phyloP scores from a whole-genome alignment of 2,113 vertebrate species.

The Todiramphus chloris region DNA sequence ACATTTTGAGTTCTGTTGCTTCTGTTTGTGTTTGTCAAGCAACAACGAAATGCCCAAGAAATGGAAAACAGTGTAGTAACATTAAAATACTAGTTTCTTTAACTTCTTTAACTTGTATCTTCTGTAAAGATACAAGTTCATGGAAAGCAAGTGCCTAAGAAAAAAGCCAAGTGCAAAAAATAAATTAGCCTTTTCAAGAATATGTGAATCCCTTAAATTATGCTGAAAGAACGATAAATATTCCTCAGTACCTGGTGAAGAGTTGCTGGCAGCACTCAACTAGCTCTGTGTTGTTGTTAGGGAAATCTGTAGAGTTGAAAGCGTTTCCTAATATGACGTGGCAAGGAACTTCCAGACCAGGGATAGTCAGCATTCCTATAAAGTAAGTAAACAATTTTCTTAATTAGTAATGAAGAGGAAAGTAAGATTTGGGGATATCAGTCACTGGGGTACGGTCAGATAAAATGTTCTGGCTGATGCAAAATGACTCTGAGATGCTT shows the following conservation, averaged over 20 bases:
- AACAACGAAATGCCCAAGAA: neutral
- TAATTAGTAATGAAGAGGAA: neutral
- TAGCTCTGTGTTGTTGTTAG: slow-evolving; percentile 65
- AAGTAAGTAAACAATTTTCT: slow-evolving; percentile 22
- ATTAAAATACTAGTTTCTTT: neutral
- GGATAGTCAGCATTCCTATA: slow-evolving; percentile 79
- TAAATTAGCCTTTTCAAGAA: neutral
- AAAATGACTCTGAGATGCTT: neutral
- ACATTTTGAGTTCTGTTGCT: neutral
- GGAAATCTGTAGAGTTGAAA: slow-evolving; percentile 61
- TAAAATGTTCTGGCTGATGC: neutral
- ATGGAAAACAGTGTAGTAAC: neutral
- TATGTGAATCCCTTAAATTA: neutral
- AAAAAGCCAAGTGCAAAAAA: neutral
- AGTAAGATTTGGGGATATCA: neutral
- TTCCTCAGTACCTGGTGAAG: slow-evolving; percentile 74
- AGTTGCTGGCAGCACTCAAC: slow-evolving; percentile 79
- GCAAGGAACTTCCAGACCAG: slow-evolving; percentile 69
- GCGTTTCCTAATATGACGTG: slow-evolving; percentile 59
- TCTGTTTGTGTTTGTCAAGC: neutral
- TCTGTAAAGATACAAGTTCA: neutral
- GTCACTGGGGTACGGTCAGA: neutral
- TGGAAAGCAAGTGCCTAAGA: neutral
- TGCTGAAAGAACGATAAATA: neutral
- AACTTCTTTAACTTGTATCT: too few species aligned